phyloP scores from a whole-genome alignment of 1,140 invertebrate genomes.

The Brachionus asplanchnoidis region DNA sequence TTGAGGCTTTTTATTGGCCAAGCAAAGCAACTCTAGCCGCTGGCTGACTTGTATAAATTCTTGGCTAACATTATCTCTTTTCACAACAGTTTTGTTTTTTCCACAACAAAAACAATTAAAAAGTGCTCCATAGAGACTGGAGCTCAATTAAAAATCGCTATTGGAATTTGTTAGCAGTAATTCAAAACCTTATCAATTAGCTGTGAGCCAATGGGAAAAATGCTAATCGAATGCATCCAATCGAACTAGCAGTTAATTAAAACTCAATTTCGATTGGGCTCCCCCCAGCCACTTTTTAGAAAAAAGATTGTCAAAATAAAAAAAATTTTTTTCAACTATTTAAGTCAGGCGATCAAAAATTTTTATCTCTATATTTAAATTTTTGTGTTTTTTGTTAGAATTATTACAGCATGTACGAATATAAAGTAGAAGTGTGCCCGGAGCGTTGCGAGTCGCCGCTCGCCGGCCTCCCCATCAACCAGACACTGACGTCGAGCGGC shows the following conservation, averaged over 20 bases:
- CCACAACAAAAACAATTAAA: neutral
- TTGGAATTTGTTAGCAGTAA: neutral
- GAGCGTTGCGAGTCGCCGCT: neutral
- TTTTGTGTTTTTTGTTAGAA: neutral
- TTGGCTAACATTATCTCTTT: neutral
- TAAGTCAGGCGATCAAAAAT: constrained; percentile 24
- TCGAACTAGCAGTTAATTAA: neutral
- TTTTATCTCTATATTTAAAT: neutral
- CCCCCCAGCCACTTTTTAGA: neutral
- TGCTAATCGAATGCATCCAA: neutral
- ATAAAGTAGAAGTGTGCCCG: neutral
- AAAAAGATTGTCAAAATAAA: no score
- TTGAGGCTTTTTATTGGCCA: neutral
- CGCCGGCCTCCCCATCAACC: neutral
- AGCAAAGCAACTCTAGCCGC: neutral
- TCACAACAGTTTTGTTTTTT: neutral
- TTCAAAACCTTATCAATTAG: neutral
- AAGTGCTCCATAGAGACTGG: neutral
- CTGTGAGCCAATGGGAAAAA: neutral
- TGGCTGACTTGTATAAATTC: neutral
- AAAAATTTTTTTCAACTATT: neutral
- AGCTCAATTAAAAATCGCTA: neutral
- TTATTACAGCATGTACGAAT: neutral
- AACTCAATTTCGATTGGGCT: neutral
- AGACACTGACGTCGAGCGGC: neutral